phyloP scores from a whole-genome alignment of 2,113 vertebrate species.

The Eonycteris spelaea region DNA sequence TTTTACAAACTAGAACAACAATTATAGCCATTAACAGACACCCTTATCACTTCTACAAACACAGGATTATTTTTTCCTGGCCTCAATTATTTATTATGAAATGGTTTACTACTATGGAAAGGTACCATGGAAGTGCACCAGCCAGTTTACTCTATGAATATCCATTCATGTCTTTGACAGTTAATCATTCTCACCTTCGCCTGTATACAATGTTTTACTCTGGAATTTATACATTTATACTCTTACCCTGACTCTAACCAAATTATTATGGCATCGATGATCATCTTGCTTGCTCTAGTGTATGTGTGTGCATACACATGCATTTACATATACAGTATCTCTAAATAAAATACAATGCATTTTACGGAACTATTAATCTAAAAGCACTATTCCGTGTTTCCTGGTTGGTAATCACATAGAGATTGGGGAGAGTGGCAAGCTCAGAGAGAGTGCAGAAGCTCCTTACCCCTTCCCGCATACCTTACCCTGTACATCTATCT shows the following conservation, averaged over 20 bases:
- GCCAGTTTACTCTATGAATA: accelerated
- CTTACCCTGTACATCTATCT: not conserved
- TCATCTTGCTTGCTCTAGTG: not conserved
- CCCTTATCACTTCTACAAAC: not conserved
- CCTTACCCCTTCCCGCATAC: not conserved
- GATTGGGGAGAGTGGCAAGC: not conserved
- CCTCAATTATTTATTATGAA: not conserved
- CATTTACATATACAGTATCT: not conserved
- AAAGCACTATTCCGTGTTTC: not conserved
- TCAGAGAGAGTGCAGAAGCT: not conserved
- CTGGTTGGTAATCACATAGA: not conserved
- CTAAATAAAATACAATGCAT: not conserved
- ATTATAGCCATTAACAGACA: not conserved
- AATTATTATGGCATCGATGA: not conserved
- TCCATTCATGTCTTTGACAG: not conserved
- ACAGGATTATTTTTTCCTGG: not conserved
- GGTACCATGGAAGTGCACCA: not conserved
- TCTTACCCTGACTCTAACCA: not conserved
- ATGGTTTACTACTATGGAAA: not conserved
- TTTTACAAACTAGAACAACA: not conserved
- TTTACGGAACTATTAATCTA: constrained; percentile 37
- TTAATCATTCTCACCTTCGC: not conserved
- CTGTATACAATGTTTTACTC: not conserved
- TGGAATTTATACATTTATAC: not conserved
- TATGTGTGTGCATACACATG: too few species aligned